Base-by-base conservation (phyloP, 2,797 vertebrate genomes). In the Brotula barbata region DNA sequence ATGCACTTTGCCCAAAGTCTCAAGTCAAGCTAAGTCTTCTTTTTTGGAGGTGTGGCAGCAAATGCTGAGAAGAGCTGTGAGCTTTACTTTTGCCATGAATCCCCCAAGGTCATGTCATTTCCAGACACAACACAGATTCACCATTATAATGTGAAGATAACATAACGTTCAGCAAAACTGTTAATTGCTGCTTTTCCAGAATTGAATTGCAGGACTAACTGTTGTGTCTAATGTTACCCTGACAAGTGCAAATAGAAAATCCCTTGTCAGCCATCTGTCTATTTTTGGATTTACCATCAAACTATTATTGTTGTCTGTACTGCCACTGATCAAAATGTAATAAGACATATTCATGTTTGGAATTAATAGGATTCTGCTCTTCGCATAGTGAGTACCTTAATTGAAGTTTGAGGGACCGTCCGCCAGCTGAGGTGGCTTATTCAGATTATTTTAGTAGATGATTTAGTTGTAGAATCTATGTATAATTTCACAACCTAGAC, bases 61-160 rank as follows among this genome's bases (percentile, higher is more conserved):
- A 52, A 58, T 48, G 45, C 25, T 45, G 21, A 73, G 34, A 47
- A 14, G 22, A 21, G 34, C 41, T 43, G 37, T 71, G 25, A 53
- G 55, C 33, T 72, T 62, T 42, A 61, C 59, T 83, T 71, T 48
- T 82, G 79, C 77, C 59, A 43, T 31, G 51, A 65, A 59, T 58
- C 40, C 39, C 59, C 6, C 19, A 36, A 48, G 77, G 64, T 81
- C 40, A 46, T 75, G 76, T 67, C 75, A 58, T 61, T 55, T 56
- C 55, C 3, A 8, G 40, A n/a, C 16, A 50, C 16, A 49, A 54
- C 73, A 64, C 55, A 75, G 31, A 63, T 54, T 57, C 73, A 63
- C 31, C 47, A 63, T 19, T 39, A 14, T 44, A 31, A 48, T 42
- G 41, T 25, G 15, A 53, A 67, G 22, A 68, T 57, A 36, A 16